Percentiles rank a stretch among this genome's conserved stretches.
phyloP scores from a whole-genome alignment of 2,797 vertebrate species.

The Sebastes glaucus region DNA sequence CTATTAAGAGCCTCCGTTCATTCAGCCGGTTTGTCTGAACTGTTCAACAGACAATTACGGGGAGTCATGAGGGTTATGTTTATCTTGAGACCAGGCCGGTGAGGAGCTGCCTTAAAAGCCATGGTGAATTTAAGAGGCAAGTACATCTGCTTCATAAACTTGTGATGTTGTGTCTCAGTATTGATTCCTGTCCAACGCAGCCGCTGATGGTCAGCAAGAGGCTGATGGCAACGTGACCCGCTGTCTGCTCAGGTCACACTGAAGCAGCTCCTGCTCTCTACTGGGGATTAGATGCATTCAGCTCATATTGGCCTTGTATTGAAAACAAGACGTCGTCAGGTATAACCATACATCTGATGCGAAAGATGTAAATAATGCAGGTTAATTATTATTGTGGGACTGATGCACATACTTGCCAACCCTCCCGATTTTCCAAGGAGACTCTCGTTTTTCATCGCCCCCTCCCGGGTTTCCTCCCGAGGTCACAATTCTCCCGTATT shows the following conservation, averaged over 20 bases:
- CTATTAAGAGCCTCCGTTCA: slow-evolving; percentile 77
- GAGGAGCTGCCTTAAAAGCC: slow-evolving; percentile 71
- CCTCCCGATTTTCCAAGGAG: rapidly evolving
- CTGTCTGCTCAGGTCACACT: slow-evolving; percentile 61
- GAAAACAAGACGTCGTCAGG: neutral
- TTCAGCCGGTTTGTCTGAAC: slow-evolving; percentile 70
- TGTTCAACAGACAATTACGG: slow-evolving; percentile 69
- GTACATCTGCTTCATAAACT: slow-evolving; percentile 65
- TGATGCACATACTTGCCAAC: neutral
- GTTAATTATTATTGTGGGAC: neutral
- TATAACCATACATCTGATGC: neutral
- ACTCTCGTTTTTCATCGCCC: rapidly evolving
- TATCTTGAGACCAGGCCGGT: slow-evolving; percentile 69
- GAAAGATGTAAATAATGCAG: neutral
- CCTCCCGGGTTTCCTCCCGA: no score
- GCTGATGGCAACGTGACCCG: slow-evolving; percentile 75
- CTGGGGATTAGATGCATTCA: neutral
- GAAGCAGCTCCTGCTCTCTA: slow-evolving; percentile 11
- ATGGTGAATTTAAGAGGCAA: slow-evolving; percentile 60
- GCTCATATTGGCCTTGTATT: neutral
- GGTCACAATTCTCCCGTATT: no score
- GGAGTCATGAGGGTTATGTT: slow-evolving; percentile 79
- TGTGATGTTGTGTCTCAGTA: slow-evolving; percentile 64
- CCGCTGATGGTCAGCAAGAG: slow-evolving; percentile 76
- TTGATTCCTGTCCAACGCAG: slow-evolving; percentile 80